phyloP scores from a whole-genome alignment of 2,888 invertebrate genomes.

The Baronia brevicornis region DNA sequence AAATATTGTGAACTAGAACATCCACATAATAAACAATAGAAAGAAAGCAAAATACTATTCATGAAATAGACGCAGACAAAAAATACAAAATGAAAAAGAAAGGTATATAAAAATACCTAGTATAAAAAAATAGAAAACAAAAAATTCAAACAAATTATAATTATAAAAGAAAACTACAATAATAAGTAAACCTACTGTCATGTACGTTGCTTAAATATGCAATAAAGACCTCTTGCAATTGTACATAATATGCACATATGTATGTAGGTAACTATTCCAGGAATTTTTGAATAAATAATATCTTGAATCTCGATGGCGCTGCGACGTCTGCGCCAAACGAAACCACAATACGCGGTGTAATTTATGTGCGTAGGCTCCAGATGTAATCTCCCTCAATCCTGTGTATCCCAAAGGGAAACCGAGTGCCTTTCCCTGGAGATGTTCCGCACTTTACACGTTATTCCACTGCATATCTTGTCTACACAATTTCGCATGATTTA shows the following conservation, averaged over 20 bases:
- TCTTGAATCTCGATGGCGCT: slow-evolving; percentile 5
- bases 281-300: slow-evolving; percentile 14
- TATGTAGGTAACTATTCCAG: not conserved
- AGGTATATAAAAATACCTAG: too few species aligned
- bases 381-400: slow-evolving; percentile 32
- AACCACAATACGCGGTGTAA: slow-evolving; percentile 7
- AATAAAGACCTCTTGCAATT: not conserved
- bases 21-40: too few species aligned
- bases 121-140: too few species aligned
- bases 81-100: too few species aligned
- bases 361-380: slow-evolving; percentile 28
- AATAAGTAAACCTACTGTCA: too few species aligned
- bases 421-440: slow-evolving; percentile 18
- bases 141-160: too few species aligned
- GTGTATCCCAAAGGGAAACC: slow-evolving; percentile 20
- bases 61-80: too few species aligned
- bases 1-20: too few species aligned
- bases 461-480: slow-evolving; percentile 21
- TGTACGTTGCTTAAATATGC: not conserved
- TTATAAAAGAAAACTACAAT: too few species aligned
- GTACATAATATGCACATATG: not conserved
- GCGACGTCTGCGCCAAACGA: slow-evolving; percentile 23
- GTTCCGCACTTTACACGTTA: slow-evolving; percentile 26
- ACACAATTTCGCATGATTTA: slow-evolving; percentile 12
- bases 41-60: too few species aligned